A percentile compares a stretch with the other conserved stretches of the same genome.
Conservation (phyloP, 2,888 invertebrate genomes). For the Meiosimyza decipiens region DNA sequence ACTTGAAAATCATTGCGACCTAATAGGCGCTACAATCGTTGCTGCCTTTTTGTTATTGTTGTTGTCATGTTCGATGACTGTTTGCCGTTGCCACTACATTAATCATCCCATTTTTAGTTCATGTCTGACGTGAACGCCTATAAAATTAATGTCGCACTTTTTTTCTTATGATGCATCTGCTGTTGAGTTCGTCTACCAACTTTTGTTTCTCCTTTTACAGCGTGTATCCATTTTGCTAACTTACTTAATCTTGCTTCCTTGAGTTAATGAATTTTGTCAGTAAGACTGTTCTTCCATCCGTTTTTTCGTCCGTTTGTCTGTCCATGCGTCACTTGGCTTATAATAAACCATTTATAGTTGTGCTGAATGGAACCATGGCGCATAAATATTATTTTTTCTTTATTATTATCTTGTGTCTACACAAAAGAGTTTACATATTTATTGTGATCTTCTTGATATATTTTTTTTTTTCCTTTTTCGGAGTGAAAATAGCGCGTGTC, state of each 20-base stretch:
- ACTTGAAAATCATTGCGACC: too few species aligned
- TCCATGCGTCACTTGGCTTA: constrained; percentile 15
- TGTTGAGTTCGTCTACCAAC: not conserved
- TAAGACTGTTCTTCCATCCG: not conserved
- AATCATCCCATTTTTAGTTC: not conserved
- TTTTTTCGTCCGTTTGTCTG: too few species aligned
- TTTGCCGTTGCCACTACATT: not conserved
- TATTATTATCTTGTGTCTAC: not conserved
- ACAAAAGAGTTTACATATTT: constrained; percentile 11
- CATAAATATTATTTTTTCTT: constrained; percentile 19
- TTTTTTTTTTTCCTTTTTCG: not conserved
- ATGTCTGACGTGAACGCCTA: constrained; percentile 39
- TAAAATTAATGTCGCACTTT: constrained; percentile 58
- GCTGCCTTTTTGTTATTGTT: not conserved
- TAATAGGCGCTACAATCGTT: not conserved
- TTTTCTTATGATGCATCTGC: not conserved
- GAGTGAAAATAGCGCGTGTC: constrained; percentile 30
- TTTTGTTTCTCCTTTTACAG: not conserved
- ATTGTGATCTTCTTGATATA: not conserved
- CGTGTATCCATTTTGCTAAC: not conserved
- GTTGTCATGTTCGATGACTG: constrained; percentile 28
- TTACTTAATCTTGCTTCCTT: constrained; percentile 17
- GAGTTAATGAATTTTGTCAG: not conserved
- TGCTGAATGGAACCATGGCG: constrained; percentile 21
- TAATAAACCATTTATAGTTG: constrained; percentile 33